These are phyloP conservation scores for Zygothrica quintamaculata DNA, from an alignment of 2,888 invertebrate species.

Conservation along the genomic window DNA sequence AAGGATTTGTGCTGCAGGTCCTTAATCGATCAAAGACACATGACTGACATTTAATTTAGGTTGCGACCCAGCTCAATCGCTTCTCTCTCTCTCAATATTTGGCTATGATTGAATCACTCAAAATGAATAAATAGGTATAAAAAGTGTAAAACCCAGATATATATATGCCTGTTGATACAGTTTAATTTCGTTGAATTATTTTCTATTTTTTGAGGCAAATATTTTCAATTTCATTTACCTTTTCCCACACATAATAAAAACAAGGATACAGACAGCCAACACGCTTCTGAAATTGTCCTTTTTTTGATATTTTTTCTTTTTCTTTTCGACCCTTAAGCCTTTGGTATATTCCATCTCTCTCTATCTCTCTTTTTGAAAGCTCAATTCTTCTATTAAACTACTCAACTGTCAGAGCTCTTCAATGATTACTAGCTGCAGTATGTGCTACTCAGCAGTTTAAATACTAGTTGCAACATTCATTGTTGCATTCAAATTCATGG, in stretches of 20 bases:
- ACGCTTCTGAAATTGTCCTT: conserved; percentile 26
- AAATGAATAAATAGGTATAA: conserved; percentile 11
- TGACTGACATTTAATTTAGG: conserved; percentile 63
- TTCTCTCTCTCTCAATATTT: conserved; percentile 3
- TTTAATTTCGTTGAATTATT: conserved; percentile 44
- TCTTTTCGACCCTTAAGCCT: conserved; percentile 1
- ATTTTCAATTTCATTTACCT: background rate
- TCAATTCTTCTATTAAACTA: conserved; percentile 15
- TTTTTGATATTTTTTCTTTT: background rate
- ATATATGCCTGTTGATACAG: conserved; percentile 43
- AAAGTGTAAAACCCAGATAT: conserved; percentile 1
- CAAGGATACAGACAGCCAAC: conserved; percentile 22
- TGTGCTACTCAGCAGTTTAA: too few relatives aligned
- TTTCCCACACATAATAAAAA: conserved; percentile 34
- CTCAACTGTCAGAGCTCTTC: conserved; percentile 13
- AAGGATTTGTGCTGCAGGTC: background rate
- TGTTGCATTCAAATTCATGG: conserved; percentile 1
- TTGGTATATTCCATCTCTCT: background rate
- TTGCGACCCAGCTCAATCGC: conserved; percentile 7
- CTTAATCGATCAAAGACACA: conserved; percentile 29
- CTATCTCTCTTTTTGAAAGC: background rate
- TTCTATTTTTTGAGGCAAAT: conserved; percentile 17
- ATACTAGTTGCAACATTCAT: background rate
- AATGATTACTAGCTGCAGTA: background rate
- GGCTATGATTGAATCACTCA: conserved; percentile 24